Evolutionary conservation across 2,888 invertebrate species (phyloP).

Genomic region (Notodonta ziczac): DNA sequence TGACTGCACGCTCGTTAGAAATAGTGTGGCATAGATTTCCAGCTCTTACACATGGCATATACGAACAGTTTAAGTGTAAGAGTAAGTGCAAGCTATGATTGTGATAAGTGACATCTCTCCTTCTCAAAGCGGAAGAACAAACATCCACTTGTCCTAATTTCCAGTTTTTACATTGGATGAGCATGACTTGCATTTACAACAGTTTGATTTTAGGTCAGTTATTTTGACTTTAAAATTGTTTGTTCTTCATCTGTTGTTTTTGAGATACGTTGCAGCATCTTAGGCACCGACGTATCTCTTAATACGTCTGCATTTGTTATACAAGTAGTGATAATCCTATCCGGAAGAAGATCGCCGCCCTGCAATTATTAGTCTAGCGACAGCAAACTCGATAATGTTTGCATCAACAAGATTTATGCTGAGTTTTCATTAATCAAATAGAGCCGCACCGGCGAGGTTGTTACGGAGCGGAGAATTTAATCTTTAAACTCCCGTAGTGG

Average conservation of each 20-base stretch:
- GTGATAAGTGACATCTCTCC: neutral
- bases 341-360: conserved; percentile 22
- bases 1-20: conserved; percentile 1
- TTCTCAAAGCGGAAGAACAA: neutral
- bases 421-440: conserved; percentile 53
- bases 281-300: no score
- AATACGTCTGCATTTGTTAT: no score
- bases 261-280: no score
- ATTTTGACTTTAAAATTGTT: neutral
- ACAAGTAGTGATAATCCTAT: neutral
- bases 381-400: conserved; percentile 41
- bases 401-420: conserved; percentile 44
- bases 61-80: no score
- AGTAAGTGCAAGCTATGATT: no score
- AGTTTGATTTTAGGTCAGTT: neutral
- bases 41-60: neutral
- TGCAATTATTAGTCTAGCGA: conserved; percentile 32
- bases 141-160: neutral
- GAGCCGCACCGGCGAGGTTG: conserved; percentile 39
- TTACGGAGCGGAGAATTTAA: conserved; percentile 61
- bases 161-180: neutral
- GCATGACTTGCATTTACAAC: neutral
- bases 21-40: neutral
- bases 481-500: conserved; percentile 49
- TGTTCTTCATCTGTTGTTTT: no score